Percentiles rank a stretch among this genome's conserved stretches.
Evolutionary conservation across 2,113 vertebrate species (phyloP).

Genomic region (Percina caprodes): DNA sequence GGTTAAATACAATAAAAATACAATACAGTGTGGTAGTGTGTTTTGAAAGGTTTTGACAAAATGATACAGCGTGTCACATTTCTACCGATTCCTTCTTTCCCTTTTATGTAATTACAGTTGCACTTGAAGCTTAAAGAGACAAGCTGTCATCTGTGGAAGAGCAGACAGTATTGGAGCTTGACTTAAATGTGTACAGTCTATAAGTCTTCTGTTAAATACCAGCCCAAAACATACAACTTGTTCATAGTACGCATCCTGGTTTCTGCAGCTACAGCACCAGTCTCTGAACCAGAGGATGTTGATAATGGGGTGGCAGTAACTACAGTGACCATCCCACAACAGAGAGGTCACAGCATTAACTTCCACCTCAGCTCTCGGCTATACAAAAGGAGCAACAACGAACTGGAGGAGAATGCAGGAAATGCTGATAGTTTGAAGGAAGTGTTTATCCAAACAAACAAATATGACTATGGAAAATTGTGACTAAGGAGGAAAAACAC

Average conservation of each 20-base stretch:
- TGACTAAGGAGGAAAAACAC: not conserved
- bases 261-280: not conserved
- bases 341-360: too few relatives aligned
- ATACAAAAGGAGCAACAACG: too few relatives aligned
- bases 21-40: too few relatives aligned
- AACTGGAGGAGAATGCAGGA: too few relatives aligned
- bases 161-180: too few relatives aligned
- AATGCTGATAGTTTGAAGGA: too few relatives aligned
- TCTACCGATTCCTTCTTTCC: not conserved
- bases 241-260: not conserved
- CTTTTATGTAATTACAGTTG: not conserved
- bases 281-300: not conserved
- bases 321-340: not conserved
- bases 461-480: not conserved
- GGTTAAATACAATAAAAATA: too few relatives aligned
- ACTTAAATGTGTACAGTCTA: too few relatives aligned
- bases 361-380: too few relatives aligned
- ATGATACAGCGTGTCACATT: not conserved
- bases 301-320: not conserved
- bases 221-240: not conserved
- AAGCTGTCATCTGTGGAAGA: not conserved
- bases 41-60: too few relatives aligned
- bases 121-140: not conserved
- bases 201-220: not conserved
- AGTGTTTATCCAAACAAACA: not conserved